Evolutionary conservation across 2,113 vertebrate genomes (phyloP).

Genomic region (Lamprologus lemairii): DNA sequence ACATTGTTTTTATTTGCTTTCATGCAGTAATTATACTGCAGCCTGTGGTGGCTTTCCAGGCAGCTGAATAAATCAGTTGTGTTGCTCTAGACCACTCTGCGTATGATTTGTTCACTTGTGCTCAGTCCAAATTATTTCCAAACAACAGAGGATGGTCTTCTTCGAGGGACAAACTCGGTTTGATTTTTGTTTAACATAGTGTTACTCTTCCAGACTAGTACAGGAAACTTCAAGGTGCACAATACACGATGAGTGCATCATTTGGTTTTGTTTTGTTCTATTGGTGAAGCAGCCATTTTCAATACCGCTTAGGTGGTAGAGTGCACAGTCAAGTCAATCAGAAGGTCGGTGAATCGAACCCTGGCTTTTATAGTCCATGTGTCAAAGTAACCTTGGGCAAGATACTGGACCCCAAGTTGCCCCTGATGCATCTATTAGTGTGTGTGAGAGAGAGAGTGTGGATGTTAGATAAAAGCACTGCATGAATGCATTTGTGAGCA

Average conservation of each 20-base stretch:
- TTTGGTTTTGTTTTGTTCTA: fast-evolving
- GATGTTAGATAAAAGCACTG: neutral
- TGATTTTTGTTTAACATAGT: neutral
- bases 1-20: neutral
- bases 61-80: neutral
- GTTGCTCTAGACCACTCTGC: neutral
- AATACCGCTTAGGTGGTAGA: neutral
- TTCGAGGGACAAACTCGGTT: neutral
- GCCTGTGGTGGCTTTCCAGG: neutral
- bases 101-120: neutral
- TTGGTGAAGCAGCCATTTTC: neutral
- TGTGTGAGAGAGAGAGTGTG: neutral
- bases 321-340: neutral
- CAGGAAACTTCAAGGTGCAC: neutral
- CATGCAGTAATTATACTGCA: neutral
- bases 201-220: neutral
- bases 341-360: neutral
- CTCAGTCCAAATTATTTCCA: neutral
- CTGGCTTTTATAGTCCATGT: neutral
- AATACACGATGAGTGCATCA: neutral
- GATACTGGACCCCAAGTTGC: neutral
- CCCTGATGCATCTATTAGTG: neutral
- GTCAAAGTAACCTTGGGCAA: neutral
- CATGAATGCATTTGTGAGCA: neutral
- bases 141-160: neutral